phyloP scores from a whole-genome alignment of 2,888 invertebrate genomes.

The Drosophila emarginata region DNA sequence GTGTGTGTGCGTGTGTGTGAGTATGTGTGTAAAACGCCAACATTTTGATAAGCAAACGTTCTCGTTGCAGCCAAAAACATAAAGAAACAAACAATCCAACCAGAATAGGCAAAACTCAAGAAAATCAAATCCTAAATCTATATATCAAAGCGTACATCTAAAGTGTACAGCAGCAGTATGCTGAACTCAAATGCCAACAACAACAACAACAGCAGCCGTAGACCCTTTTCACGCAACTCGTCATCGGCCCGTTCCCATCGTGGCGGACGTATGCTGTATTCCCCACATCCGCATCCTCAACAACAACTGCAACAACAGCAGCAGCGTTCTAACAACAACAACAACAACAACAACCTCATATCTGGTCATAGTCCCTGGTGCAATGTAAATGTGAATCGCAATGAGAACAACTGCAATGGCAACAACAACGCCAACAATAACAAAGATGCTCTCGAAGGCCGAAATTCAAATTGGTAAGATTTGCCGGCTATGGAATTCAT shows the following conservation, averaged over 20 bases:
- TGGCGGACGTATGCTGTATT: conserved; percentile 77
- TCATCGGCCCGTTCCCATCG: conserved; percentile 80
- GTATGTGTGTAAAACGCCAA: conserved; percentile 9
- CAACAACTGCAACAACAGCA: conserved; percentile 61
- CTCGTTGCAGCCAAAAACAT: conserved; percentile 13
- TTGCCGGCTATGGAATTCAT: conserved; percentile 49
- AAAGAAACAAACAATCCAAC: neutral
- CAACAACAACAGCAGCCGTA: conserved; percentile 71
- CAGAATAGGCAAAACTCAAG: conserved; percentile 11
- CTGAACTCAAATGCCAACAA: conserved; percentile 67
- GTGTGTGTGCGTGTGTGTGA: neutral
- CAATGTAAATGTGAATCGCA: conserved; percentile 63
- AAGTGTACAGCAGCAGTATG: conserved; percentile 48
- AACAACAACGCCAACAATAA: conserved; percentile 50
- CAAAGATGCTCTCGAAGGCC: conserved; percentile 59
- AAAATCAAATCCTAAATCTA: conserved; percentile 12
- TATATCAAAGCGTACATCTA: conserved; percentile 18
- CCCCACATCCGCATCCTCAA: conserved; percentile 79
- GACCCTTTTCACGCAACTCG: conserved; percentile 81
- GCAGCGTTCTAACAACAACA: conserved; percentile 50
- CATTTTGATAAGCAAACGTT: conserved; percentile 14
- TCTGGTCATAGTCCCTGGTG: conserved; percentile 72
- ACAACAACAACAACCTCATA: conserved; percentile 56
- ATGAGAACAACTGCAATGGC: conserved; percentile 40
- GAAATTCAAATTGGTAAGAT: conserved; percentile 82